Base-by-base conservation (phyloP, 2,797 vertebrate genomes). In the Enteromius treurensis region DNA sequence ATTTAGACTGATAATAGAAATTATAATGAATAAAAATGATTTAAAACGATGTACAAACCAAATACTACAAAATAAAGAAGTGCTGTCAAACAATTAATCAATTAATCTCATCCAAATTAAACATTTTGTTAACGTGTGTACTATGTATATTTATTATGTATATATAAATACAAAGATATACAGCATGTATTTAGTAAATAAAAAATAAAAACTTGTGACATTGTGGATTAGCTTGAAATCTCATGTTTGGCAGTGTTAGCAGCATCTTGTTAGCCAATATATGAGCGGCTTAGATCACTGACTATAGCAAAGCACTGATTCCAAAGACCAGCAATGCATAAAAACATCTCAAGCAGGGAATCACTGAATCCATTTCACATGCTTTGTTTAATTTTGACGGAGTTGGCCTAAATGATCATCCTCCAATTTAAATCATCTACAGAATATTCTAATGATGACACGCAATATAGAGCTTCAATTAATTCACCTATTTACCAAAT, bases 401-500 rank as follows among this genome's bases (percentile, higher is more conserved):
- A 73, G 15, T 45, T 68, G 58, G 55, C n/a, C 47, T 60, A 17
- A 55, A 62, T 67, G 53, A 79, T 47, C n/a, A 42, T 23, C 40
- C 21, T 42, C 4, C 11, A 17, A 55, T 77, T 45, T 11, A 45
- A 81, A 77, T 45, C 14, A 23, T 37, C 40, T 51, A 58, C 1
- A 32, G n/a, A 75, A 55, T 75, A 53, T 49, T 49, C 45, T 26
- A 53, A 17, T 32, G 53, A 32, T 34, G 10, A 77, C 34, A 49
- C 45, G 58, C 49, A 55, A 26, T 40, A 34, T 37, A 19, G 13
- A 26, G 71, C 34, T 40, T 70, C 8, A 80, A 65, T 45, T 29
- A n/a, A 83, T 86, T 74, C n/a, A 26, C 58, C 14, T 81, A 65
- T 82, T 86, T 84, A 78, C 64, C 68, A 51, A 62, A 47, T 74